Conservation (phyloP, 2,797 vertebrate genomes). For the Malurus leucopterus region DNA sequence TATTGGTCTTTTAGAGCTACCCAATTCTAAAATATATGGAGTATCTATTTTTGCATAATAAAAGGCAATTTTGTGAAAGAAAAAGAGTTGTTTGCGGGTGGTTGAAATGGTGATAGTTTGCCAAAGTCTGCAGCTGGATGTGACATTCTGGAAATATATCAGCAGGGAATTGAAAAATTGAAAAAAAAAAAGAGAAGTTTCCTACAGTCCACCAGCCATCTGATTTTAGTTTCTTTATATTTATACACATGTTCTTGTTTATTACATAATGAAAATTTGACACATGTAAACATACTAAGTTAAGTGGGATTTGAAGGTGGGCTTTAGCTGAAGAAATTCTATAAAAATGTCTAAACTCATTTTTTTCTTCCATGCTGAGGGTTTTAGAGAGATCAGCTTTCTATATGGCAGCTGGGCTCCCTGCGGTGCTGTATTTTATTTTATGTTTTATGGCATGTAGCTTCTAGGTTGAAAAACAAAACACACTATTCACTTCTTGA, state of each 20-base stretch:
- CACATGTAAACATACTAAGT: conserved; percentile 29
- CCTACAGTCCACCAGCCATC: not conserved
- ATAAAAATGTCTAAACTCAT: conserved; percentile 31
- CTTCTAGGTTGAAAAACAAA: conserved; percentile 50
- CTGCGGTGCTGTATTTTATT: conserved; percentile 44
- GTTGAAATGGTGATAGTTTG: not conserved
- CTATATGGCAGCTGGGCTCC: conserved; percentile 37
- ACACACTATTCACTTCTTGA: conserved; percentile 25
- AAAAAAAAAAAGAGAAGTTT: not conserved
- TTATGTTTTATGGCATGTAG: conserved; percentile 42
- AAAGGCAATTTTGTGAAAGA: not conserved
- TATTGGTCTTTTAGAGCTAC: not conserved
- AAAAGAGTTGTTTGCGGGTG: not conserved
- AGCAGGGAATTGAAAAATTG: not conserved
- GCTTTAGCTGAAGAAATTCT: conserved; percentile 25
- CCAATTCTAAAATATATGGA: not conserved
- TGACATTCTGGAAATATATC: conserved; percentile 44
- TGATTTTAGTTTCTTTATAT: conserved; percentile 43
- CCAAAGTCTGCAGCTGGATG: conserved; percentile 30
- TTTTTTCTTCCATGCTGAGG: conserved; percentile 24
- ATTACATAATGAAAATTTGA: conserved; percentile 48
- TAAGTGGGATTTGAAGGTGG: conserved; percentile 23
- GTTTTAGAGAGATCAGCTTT: conserved; percentile 50
- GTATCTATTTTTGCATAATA: not conserved
- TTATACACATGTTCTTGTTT: conserved; percentile 48